phyloP scores from a whole-genome alignment of 2,113 vertebrate genomes.

The Procavia capensis region DNA sequence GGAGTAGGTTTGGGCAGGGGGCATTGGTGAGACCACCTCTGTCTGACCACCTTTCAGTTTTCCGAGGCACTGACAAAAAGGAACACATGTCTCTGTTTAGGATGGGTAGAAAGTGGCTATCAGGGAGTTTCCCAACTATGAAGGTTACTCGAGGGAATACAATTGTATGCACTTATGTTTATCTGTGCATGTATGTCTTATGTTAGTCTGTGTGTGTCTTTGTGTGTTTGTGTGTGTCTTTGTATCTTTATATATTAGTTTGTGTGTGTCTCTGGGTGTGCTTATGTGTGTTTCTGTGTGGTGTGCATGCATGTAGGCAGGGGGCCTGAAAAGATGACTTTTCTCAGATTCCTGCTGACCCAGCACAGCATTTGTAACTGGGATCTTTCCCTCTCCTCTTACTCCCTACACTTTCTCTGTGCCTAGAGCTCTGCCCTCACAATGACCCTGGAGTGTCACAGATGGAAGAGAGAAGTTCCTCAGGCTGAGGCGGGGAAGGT shows the following conservation, averaged over 20 bases:
- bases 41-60: background rate
- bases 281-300: background rate
- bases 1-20: background rate
- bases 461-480: background rate
- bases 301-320: background rate
- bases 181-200: background rate
- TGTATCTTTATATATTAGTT: background rate
- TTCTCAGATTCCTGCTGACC: constrained; percentile 18
- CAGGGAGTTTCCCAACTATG: background rate
- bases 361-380: background rate
- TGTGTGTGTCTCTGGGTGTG: background rate
- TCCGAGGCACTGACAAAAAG: background rate
- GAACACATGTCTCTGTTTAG: background rate
- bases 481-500: background rate
- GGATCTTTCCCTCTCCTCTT: background rate
- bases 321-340: background rate
- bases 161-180: background rate
- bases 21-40: background rate
- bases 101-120: background rate
- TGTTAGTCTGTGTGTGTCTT: background rate
- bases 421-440: background rate
- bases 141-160: background rate
- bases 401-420: background rate
- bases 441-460: constrained; percentile 17
- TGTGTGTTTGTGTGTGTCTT: no score